phyloP scores from a whole-genome alignment of 2,888 invertebrate genomes.

The Aspidapion aeneum region DNA sequence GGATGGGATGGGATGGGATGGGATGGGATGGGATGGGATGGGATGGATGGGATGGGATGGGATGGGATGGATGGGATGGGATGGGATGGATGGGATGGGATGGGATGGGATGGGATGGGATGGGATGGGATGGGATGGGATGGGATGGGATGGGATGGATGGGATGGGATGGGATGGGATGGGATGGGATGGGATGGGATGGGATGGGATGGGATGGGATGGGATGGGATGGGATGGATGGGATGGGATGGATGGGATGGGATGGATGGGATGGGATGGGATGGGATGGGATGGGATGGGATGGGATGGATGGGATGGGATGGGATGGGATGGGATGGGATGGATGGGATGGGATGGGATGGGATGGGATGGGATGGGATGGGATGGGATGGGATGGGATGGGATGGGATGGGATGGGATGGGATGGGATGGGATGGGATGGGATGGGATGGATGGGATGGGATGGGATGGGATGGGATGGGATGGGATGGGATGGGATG shows the following conservation, averaged over 20 bases:
- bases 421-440: constrained; percentile 10
- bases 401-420: constrained; percentile 8
- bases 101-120: constrained; percentile 5
- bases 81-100: too few species aligned
- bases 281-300: not conserved
- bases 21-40: constrained; percentile 4
- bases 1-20: constrained; percentile 1
- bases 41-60: too few species aligned
- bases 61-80: too few species aligned
- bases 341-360: too few species aligned
- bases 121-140: constrained; percentile 6
- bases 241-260: too few species aligned
- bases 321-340: too few species aligned
- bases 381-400: constrained; percentile 8
- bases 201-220: constrained; percentile 14
- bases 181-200: constrained; percentile 15
- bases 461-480: constrained; percentile 3
- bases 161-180: constrained; percentile 3
- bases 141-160: too few species aligned
- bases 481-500: not conserved
- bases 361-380: constrained; percentile 8
- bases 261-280: too few species aligned
- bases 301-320: too few species aligned
- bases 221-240: too few species aligned
- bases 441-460: too few species aligned